Evolutionary conservation across 2,113 vertebrate genomes (phyloP), one percentile per base, ranked within the genome.

Genomic region (Haemorhous mexicanus): DNA sequence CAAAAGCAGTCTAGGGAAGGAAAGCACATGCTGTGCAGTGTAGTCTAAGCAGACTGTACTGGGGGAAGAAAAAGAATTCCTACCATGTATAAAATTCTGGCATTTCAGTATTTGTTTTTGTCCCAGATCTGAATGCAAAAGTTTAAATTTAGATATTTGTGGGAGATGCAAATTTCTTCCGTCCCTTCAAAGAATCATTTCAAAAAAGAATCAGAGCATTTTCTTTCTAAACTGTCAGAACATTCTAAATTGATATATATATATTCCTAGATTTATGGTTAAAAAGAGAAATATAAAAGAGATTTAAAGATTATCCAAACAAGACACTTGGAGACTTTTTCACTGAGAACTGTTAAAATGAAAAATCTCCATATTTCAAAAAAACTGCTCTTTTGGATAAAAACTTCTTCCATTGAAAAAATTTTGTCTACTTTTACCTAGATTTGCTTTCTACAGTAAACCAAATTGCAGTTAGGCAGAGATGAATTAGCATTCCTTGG

Each of bases 91-190:
- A 89, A 91, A 95, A 91, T 88, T 76, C 55, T 95, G 93, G 95
- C 69, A 95, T 82, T 95, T 94, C 67, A 59, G 21, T 85, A 46
- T 83, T 91, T 96, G 74, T 49, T 93, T 96, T 85, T 83, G 67
- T 49, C 77, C 84, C 72, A 91, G 82, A 89, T 96, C 53, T 93
- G 53, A 96, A 94, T 55, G 84, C 10, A 87, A 70, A 87, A 83
- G 27, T 83, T 94, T 95, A 95, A 94, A 94, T 91, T 91, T 95
- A 91, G 94, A 76, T 70, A 87, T 91, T 76, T 94, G 81, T 94
- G 89, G 87, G 93, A 93, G 81, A 94, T 91, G 84, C 23, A 95
- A 95, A 94, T 97, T 91, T 58, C 43, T 87, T 90, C 72, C 56
- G 50, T 96, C 85, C 70, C 28, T 32, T 95, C 26, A 82, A 93